Conservation (phyloP, 2,888 invertebrate species). For the Bombylius major region DNA sequence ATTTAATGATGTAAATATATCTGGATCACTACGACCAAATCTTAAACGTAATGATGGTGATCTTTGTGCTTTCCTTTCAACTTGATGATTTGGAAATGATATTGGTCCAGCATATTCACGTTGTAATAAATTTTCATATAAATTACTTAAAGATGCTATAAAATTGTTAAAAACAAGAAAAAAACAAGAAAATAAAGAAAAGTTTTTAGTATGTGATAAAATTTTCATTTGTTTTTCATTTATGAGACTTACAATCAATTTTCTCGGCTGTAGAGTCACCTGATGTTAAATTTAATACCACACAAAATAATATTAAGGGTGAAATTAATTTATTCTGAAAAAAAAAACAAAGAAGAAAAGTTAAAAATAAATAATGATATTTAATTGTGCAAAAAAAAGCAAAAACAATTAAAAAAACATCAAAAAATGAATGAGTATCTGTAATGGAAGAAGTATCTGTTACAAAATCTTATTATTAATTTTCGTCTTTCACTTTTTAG, state of each 20-base stretch:
- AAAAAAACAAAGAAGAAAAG: not conserved
- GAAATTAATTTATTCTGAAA: not conserved
- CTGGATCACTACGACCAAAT: conserved; percentile 63
- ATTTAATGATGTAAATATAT: conserved; percentile 23
- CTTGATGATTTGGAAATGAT: conserved; percentile 47
- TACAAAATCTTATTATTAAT: too few relatives aligned
- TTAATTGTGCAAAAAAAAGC: too few relatives aligned
- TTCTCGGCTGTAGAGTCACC: not conserved
- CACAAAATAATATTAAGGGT: not conserved
- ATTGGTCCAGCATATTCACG: conserved; percentile 35
- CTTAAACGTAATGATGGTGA: conserved; percentile 64
- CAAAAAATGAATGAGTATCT: too few relatives aligned
- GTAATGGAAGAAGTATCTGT: too few relatives aligned
- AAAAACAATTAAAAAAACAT: too few relatives aligned
- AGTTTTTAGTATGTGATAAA: not conserved
- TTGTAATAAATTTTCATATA: conserved; percentile 34
- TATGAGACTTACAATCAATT: not conserved
- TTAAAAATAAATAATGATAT: too few relatives aligned
- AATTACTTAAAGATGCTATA: conserved; percentile 23
- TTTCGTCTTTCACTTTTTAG: too few relatives aligned
- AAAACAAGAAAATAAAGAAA: not conserved
- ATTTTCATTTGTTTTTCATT: not conserved
- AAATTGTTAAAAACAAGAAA: not conserved
- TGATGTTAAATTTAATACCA: not conserved
- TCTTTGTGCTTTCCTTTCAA: conserved; percentile 64